Conservation (phyloP, 2,113 vertebrate genomes). For the Nesospiza acunhae region DNA sequence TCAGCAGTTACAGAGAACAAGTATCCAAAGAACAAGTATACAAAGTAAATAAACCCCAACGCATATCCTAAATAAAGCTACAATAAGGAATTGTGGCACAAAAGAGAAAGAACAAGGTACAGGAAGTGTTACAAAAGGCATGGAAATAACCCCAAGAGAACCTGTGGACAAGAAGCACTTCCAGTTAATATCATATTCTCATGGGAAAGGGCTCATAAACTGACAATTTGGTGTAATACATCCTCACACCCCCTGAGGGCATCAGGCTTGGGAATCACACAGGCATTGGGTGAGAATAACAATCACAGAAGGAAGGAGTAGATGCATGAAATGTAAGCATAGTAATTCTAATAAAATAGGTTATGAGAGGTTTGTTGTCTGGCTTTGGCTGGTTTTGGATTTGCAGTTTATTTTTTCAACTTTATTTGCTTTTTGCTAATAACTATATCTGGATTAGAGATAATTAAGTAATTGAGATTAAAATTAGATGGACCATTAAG, state of each 20-base stretch:
- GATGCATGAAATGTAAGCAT: not conserved
- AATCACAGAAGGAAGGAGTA: not conserved
- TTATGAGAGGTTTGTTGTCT: not conserved
- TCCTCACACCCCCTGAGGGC: not conserved
- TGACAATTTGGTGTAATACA: not conserved
- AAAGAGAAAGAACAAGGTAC: not conserved
- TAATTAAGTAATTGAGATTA: not conserved
- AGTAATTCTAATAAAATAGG: not conserved
- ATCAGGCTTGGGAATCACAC: not conserved
- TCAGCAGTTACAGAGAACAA: not conserved
- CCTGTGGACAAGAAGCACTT: not conserved
- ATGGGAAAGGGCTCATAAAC: not conserved
- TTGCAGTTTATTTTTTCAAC: not conserved
- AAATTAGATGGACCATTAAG: not conserved
- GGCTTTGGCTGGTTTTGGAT: not conserved
- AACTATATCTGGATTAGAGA: not conserved
- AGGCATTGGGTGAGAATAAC: not conserved
- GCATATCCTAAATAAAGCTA: not conserved
- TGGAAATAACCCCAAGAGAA: not conserved
- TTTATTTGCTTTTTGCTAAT: not conserved
- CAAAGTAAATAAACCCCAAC: not conserved
- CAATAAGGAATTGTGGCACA: not conserved
- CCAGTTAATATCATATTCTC: not conserved
- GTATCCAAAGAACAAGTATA: not conserved
- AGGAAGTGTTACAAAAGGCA: not conserved